phyloP scores from a whole-genome alignment of 35 echinoderm and acorn worm species.

The Anneissia japonica region DNA sequence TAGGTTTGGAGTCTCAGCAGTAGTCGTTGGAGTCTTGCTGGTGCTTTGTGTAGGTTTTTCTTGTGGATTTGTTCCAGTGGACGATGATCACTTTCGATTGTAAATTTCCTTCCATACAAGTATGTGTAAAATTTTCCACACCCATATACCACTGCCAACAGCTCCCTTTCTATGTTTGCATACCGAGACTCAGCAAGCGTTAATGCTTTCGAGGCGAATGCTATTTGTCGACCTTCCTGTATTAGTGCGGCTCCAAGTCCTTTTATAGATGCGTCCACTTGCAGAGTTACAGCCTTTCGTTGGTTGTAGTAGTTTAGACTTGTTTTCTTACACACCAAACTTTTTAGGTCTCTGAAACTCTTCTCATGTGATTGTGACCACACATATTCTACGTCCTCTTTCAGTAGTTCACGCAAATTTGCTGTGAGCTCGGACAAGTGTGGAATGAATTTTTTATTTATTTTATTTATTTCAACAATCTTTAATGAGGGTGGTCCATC shows the following conservation, averaged over 20 bases:
- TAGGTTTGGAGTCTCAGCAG: no score
- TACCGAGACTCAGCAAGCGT: conserved; percentile 28
- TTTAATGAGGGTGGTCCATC: no score
- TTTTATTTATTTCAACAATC: no score
- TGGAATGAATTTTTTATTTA: no score
- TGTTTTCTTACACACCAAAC: conserved; percentile 17
- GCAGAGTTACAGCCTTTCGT: conserved; percentile 13
- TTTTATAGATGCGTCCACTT: conserved; percentile 30
- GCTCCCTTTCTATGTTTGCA: conserved; percentile 37
- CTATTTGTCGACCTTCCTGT: conserved; percentile 22
- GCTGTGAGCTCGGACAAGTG: neutral
- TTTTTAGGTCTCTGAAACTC: conserved; percentile 15
- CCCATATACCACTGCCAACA: conserved; percentile 54
- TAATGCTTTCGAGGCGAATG: conserved; percentile 41
- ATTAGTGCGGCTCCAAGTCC: conserved; percentile 32
- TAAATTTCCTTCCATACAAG: no score
- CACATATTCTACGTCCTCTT: conserved; percentile 1
- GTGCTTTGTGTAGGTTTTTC: no score
- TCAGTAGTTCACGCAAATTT: neutral
- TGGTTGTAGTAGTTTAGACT: conserved; percentile 27
- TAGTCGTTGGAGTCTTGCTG: no score
- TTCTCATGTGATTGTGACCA: conserved; percentile 10
- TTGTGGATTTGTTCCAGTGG: neutral
- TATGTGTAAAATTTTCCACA: conserved; percentile 53
- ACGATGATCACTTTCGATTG: no score